Percentiles rank a stretch among this genome's conserved stretches.
Evolutionary conservation across 2,888 invertebrate genomes (phyloP).

Genomic region (Galerucella nymphaeae): DNA sequence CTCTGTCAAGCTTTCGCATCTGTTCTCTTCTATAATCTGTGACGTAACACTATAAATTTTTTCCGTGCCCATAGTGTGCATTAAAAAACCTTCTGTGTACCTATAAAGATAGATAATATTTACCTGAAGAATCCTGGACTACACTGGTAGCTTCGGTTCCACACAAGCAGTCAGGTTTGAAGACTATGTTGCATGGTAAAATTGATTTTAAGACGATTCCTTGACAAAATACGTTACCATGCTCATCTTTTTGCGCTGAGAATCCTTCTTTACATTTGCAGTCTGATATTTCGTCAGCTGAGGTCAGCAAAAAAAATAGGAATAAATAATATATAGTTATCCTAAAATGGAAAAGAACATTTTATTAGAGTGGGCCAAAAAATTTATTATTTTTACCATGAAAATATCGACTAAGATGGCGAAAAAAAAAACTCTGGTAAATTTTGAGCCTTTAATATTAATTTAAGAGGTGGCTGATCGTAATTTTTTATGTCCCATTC

Average conservation of each 20-base stretch:
- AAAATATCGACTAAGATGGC: too few species aligned
- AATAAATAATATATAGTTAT: not conserved
- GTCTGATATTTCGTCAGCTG: constrained; percentile 42
- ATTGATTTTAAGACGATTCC: constrained; percentile 44
- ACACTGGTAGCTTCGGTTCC: constrained; percentile 43
- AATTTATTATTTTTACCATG: too few species aligned
- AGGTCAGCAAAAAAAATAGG: not conserved
- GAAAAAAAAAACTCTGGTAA: too few species aligned
- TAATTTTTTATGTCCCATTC: too few species aligned
- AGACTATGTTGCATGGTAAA: constrained; percentile 47
- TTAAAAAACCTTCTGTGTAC: too few species aligned
- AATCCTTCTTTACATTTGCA: constrained; percentile 47
- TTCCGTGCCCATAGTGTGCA: too few species aligned
- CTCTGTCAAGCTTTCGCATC: too few species aligned
- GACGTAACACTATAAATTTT: too few species aligned
- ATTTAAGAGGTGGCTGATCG: too few species aligned
- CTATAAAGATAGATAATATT: not conserved
- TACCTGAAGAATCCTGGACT: constrained; percentile 43
- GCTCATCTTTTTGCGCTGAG: constrained; percentile 35
- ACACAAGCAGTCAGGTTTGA: constrained; percentile 49
- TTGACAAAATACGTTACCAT: constrained; percentile 44
- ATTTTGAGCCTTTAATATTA: too few species aligned
- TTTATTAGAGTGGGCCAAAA: too few species aligned
- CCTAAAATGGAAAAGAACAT: not conserved
- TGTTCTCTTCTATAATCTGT: too few species aligned